phyloP scores from a whole-genome alignment of 2,113 vertebrate genomes.

The Brachyhypopomus gauderio region DNA sequence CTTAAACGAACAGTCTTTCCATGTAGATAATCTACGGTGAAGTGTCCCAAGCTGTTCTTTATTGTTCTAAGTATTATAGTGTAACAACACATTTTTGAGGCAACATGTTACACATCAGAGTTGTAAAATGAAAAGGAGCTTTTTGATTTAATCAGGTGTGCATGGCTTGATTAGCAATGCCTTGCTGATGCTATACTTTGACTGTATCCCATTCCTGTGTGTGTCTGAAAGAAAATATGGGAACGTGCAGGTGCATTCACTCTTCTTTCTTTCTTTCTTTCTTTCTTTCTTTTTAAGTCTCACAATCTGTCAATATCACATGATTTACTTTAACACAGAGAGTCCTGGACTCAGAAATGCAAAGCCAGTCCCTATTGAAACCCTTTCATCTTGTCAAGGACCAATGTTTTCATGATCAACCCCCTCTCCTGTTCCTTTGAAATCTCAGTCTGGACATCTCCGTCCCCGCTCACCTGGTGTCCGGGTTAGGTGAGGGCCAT shows the following conservation, averaged over 20 bases:
- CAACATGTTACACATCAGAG: no score
- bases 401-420: conserved; percentile 32
- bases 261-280: no score
- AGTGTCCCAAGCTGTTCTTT: no score
- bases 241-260: no score
- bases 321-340: conserved; percentile 58
- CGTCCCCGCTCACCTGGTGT: conserved; percentile 42
- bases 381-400: conserved; percentile 68
- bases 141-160: no score
- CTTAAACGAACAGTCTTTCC: not conserved
- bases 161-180: no score
- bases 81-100: no score
- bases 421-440: conserved; percentile 26
- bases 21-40: not conserved
- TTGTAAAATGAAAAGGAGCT: no score
- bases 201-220: no score
- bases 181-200: no score
- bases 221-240: no score
- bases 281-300: not conserved
- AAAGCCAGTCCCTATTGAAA: conserved; percentile 36
- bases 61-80: no score
- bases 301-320: not conserved
- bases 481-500: conserved; percentile 31
- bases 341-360: conserved; percentile 45
- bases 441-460: conserved; percentile 49